Evolutionary conservation across 1,140 invertebrate species (phyloP).

Genomic region (Polypedilum pembai): DNA sequence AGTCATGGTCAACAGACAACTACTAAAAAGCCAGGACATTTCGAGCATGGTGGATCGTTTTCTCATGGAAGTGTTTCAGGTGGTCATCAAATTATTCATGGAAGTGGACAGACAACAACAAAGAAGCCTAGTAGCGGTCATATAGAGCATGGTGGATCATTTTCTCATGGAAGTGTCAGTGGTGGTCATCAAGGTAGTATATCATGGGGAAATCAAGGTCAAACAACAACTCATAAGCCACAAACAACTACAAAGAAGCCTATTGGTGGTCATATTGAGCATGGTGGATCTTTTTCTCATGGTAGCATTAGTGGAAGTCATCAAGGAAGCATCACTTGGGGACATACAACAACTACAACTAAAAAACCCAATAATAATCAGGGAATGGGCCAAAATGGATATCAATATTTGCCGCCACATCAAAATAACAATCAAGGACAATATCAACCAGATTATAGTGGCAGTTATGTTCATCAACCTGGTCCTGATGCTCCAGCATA

Average conservation of each 20-base stretch:
- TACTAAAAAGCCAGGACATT: neutral
- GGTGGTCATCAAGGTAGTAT: neutral
- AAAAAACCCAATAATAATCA: neutral
- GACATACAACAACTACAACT: neutral
- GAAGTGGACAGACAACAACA: neutral
- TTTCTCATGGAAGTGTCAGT: neutral
- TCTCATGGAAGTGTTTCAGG: neutral
- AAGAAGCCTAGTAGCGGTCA: neutral
- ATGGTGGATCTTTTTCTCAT: neutral
- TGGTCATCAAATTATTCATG: neutral
- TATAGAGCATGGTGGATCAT: neutral
- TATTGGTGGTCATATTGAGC: neutral
- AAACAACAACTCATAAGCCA: neutral
- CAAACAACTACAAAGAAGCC: neutral
- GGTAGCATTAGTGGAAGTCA: neutral
- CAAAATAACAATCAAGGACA: neutral
- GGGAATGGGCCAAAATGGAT: neutral
- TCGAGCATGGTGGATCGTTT: neutral
- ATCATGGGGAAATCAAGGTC: slow-evolving; percentile 13
- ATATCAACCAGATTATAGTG: slow-evolving; percentile 22
- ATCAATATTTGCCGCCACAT: neutral
- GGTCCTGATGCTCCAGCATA: slow-evolving; percentile 29
- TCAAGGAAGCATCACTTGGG: neutral
- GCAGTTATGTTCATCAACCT: slow-evolving; percentile 19
- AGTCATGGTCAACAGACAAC: neutral